Evolutionary conservation across 2,797 vertebrate species (phyloP), one percentile per base, ranked within the genome.

Genomic region (Myiothlypis chrysogaster): DNA sequence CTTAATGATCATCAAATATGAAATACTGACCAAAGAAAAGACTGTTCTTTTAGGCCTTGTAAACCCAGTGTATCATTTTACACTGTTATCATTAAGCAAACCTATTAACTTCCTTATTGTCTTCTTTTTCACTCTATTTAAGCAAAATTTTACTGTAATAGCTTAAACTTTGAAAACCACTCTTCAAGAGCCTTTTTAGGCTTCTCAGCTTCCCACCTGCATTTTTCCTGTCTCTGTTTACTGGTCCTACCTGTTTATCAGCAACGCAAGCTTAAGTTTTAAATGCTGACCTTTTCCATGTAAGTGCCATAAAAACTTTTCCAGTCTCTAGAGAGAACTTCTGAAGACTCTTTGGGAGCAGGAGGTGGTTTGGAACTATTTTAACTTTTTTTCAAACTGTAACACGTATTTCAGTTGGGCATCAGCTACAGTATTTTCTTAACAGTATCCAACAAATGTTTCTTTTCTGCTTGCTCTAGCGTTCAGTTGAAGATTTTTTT

Each of bases 321-420:
- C 2, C 15, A 75, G 25, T 41, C 50, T 61, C 49, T 30, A 65
- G 3, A 55, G 4, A 55, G 10, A 63, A 2, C 2, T 49, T 18
- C 35, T 57, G 28, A 78, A 63, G 14, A 25, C 7, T 68, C 4
- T 56, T 59, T 56, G 17, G 7, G 19, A 9, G 9, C 32, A 24
- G 1, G 1, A 1, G 3, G 34, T 32, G 7, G 9, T 35, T 61
- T 32, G 1, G 16, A 1, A 2, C 2, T 10, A 35, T 34, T 47
- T 66, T 43, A 0, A 27, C 49, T 6, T 16, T 53, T 50, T 61
- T 70, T 70, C 2, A 1, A 85, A 63, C 14, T 25, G 8, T 27
- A 86, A 23, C 16, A 73, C 2, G 3, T 44, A 56, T 46, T 90
- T 64, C 22, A 69, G 13, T 3, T 43, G 11, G 4, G 32, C 57